A percentile compares a stretch with the other conserved stretches of the same genome.
phyloP scores from a whole-genome alignment of 2,113 vertebrate species.

The Verasper variegatus region DNA sequence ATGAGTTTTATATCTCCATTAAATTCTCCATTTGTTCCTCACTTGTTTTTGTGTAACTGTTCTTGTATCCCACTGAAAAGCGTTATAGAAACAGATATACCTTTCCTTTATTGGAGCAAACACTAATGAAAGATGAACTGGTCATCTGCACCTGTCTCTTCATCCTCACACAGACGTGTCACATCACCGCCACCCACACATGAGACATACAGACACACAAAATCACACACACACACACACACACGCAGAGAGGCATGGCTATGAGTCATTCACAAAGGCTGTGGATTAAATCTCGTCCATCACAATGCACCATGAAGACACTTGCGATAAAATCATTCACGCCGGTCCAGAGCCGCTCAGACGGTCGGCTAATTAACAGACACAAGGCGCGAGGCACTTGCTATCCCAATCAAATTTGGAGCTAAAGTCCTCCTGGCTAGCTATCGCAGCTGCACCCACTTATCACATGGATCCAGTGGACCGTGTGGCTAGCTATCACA shows the following conservation, averaged over 20 bases:
- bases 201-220: background rate
- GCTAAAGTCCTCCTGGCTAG: slow-evolving; percentile 56
- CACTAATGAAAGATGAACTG: background rate
- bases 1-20: background rate
- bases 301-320: slow-evolving; percentile 38
- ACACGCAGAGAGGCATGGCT: slow-evolving; percentile 17
- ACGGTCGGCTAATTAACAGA: slow-evolving; percentile 61
- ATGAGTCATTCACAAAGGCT: slow-evolving; percentile 56
- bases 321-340: slow-evolving; percentile 32
- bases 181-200: slow-evolving; percentile 9
- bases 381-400: slow-evolving; percentile 44
- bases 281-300: slow-evolving; percentile 40
- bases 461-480: slow-evolving; percentile 55
- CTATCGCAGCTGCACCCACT: slow-evolving; percentile 71
- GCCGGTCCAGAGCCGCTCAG: slow-evolving; percentile 24
- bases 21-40: background rate
- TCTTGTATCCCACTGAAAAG: background rate
- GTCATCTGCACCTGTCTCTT: slow-evolving; percentile 14
- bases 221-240: background rate
- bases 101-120: background rate
- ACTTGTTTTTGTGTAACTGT: background rate
- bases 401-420: slow-evolving; percentile 66
- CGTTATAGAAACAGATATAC: too few relatives aligned
- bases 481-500: slow-evolving; percentile 67
- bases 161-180: background rate